These are phyloP conservation scores for Lissonota sp. DNA, from an alignment of 2,888 invertebrate species.

Conservation along the genomic window DNA sequence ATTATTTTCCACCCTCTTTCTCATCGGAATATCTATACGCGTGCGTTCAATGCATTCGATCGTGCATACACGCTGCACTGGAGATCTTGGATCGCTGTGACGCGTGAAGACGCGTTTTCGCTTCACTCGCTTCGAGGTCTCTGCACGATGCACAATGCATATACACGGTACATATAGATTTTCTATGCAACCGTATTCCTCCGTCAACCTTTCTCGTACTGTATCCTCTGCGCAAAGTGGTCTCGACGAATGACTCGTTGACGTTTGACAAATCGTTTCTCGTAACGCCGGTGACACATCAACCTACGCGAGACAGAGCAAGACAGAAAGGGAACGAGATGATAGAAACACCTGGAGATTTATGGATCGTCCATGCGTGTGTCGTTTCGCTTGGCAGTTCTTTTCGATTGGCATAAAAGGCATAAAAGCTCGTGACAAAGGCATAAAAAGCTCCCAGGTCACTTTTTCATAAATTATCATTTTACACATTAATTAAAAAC, in stretches of 20 bases:
- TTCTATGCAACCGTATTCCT: too few species aligned
- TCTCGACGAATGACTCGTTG: slow-evolving; percentile 66
- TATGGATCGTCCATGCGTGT: slow-evolving; percentile 63
- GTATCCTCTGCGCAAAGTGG: slow-evolving; percentile 44
- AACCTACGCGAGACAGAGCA: slow-evolving; percentile 30
- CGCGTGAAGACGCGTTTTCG: slow-evolving; percentile 5
- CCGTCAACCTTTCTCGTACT: too few species aligned
- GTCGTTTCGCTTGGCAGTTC: not conserved
- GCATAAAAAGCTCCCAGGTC: too few species aligned
- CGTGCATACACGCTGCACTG: slow-evolving; percentile 45
- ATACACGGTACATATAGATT: too few species aligned
- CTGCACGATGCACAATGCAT: not conserved
- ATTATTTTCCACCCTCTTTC: slow-evolving; percentile 3
- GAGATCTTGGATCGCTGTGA: slow-evolving; percentile 29
- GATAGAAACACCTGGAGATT: slow-evolving; percentile 67
- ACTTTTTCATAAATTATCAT: too few species aligned
- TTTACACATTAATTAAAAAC: too few species aligned
- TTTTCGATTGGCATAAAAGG: slow-evolving; percentile 31
- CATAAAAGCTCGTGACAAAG: too few species aligned
- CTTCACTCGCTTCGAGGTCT: slow-evolving; percentile 18
- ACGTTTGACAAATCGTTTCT: slow-evolving; percentile 78
- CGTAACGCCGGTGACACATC: slow-evolving; percentile 67
- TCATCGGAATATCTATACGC: slow-evolving; percentile 24
- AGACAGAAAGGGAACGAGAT: too few species aligned
- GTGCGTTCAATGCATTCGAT: slow-evolving; percentile 27